Conservation (phyloP, 1,140 invertebrate genomes). For the Doryteuthis pealeii region DNA sequence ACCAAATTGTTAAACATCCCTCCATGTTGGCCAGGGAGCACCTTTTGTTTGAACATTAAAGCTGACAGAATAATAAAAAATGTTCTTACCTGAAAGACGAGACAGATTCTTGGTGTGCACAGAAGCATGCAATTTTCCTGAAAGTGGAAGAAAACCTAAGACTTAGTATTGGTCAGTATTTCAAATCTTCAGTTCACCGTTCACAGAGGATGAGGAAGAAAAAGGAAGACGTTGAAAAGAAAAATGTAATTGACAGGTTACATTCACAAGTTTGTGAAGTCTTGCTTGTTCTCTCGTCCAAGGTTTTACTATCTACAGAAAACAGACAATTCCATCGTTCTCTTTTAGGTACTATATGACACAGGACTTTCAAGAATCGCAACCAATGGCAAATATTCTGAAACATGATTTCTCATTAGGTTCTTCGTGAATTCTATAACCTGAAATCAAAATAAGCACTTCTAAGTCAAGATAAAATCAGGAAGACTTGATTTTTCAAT, state of each 20-base stretch:
- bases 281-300: no score
- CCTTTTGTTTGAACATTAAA: constrained; percentile 7
- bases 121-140: constrained; percentile 7
- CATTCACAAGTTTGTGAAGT: no score
- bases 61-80: constrained; percentile 9
- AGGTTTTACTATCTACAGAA: no score
- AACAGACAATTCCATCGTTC: no score
- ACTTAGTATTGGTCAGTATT: background rate
- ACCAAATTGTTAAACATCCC: background rate
- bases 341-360: no score
- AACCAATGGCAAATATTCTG: no score
- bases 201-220: background rate
- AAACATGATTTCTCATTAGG: no score
- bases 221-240: background rate
- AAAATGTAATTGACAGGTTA: background rate
- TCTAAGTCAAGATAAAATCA: background rate
- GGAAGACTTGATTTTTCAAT: background rate
- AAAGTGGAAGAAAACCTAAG: constrained; percentile 1
- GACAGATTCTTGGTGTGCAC: constrained; percentile 1
- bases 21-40: background rate
- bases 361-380: no score
- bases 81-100: constrained; percentile 9
- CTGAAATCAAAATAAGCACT: no score
- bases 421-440: no score
- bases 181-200: constrained; percentile 7